Base-by-base conservation (phyloP, 2,888 invertebrate species). In the Sthenelais limicola region DNA sequence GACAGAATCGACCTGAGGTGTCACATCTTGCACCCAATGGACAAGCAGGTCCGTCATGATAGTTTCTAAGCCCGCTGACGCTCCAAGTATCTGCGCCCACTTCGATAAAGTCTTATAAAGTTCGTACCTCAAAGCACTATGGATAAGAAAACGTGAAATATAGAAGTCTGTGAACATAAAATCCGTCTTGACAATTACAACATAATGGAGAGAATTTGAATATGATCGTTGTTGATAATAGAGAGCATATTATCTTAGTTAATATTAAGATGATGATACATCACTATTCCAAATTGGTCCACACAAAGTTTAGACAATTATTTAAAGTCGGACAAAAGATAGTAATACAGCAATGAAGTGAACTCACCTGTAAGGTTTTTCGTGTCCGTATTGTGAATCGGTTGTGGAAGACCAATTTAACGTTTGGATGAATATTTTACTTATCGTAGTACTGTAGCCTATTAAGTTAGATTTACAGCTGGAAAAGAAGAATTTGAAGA, bases 21-120 rank as follows among this genome's bases (percentile, higher is more conserved):
- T 62, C 38, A 62, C 62, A 24, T 62, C 62, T 28, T 62, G 35
- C 12, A 62, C 62, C 62, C 62, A 62, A 43, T 62, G 62, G 12
- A 43, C 43, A 24, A 62, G 38, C 24, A 62, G 24, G 62, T 62
- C 62, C 1, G 62, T 62, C 62, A 62, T 62, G 38, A 62, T 26
- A 43, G 35, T 35, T 38, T 62, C 62, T 1, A 28, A 24, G 35
- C 62, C 62, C 5, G 62, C 35, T 43, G 62, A 35, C 3, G 67
- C 67, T 2, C 67, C 67, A 1, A 67, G 21, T 28, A 48, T 67
- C 48, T 48, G 67, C 32, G 48, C n/a, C 67, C 67, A 67, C 7
- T 32, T 30, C 30, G 48, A 67, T 48, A 67, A 2, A 4, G 67
- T 67, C 28, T 48, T 30, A 26, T 67, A 67, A 12, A 67, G 9